phyloP scores from a whole-genome alignment of 2,113 vertebrate species.

The Microtus ochrogaster region DNA sequence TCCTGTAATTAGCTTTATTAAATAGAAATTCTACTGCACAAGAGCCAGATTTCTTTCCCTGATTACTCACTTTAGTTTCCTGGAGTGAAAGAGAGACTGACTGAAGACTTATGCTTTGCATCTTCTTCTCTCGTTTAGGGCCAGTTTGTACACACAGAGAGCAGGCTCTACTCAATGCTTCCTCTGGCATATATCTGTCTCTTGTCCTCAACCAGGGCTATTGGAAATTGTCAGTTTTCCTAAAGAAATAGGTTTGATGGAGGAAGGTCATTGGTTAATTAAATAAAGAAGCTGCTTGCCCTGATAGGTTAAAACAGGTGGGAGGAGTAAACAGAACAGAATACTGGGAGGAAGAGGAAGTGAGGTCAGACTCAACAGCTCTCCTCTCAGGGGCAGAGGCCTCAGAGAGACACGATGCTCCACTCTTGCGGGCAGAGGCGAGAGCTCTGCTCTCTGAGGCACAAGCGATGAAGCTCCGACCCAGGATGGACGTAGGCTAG shows the following conservation, averaged over 20 bases:
- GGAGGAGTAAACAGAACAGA: no score
- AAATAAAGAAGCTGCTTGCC: no score
- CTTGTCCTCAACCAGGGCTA: background rate
- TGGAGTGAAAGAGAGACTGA: rapidly evolving
- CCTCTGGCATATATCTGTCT: background rate
- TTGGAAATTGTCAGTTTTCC: background rate
- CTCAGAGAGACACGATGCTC: no score
- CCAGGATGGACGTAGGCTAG: no score
- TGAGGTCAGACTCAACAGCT: no score
- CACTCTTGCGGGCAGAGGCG: no score
- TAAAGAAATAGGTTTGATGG: conserved; percentile 14
- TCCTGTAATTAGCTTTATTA: background rate
- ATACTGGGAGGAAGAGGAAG: no score
- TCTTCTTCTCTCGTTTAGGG: background rate
- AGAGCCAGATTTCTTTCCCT: background rate
- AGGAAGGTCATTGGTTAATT: no score
- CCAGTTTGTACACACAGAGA: background rate
- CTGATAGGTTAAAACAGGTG: no score
- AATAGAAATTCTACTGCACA: background rate
- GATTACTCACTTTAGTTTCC: background rate
- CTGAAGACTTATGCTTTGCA: background rate
- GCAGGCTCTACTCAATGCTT: background rate
- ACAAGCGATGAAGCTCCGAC: no score
- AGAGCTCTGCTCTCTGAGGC: no score
- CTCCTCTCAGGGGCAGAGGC: no score